Base-by-base conservation (phyloP, 2,888 invertebrate species). In the Nomada fucata region DNA sequence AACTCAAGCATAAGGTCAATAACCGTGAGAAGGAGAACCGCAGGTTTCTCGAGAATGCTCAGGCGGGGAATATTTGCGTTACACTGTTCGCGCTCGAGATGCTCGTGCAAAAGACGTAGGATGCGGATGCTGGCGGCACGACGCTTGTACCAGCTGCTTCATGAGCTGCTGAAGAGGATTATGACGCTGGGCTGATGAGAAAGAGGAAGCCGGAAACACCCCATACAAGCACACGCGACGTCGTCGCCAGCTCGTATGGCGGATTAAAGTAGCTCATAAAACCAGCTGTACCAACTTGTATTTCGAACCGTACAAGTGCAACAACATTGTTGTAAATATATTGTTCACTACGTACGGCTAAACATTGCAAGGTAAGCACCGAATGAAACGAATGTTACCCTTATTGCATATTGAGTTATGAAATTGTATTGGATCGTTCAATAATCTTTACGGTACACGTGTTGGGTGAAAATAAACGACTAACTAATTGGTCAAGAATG, bases 191-290 rank as follows among this genome's bases (percentile, higher is more conserved):
- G 53, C 5, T 77, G 77, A 71, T 47, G 71, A 76, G 70, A 52
- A 59, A 53, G 72, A 72, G 65, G 44, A 65, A 67, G 59, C 52
- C 65, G 47, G 71, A 44, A 67, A 77, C 65, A 67, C 23, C 55
- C 68, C 29, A 55, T 50, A 57, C 61, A 60, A 42, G 72, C 65
- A 61, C 50, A 53, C 29, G 67, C 71, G 72, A 68, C 63, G 69
- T 26, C 52, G 36, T 36, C 15, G 52, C 15, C 53, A 53, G 80
- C 83, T 80, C 79, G 82, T 64, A 73, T 77, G 69, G 76, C 82
- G 79, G 85, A 86, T 88, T 86, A 84, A 85, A 84, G 78, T 82
- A 80, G 85, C 84, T 86, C 84, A 80, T 85, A 84, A 86, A 86
- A 82, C 73, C 77, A 61, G 63, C 60, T 63, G 64, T 59, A 69